These are phyloP conservation scores for Leucozona laternaria DNA, from an alignment of 2,888 invertebrate genomes.

Conservation along the genomic window DNA sequence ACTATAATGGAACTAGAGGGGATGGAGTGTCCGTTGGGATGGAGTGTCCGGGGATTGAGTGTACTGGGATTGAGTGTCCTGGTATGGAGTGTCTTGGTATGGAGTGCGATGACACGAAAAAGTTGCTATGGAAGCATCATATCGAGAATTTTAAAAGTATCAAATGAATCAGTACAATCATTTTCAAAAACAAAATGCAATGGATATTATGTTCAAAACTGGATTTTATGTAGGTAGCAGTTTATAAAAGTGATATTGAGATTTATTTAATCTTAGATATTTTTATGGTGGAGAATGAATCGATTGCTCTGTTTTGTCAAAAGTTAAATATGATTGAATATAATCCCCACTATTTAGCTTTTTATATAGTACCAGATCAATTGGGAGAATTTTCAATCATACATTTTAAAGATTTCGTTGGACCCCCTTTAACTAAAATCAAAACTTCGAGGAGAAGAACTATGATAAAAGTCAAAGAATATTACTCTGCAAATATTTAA, in stretches of 20 bases:
- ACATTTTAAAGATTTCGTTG: constrained; percentile 3
- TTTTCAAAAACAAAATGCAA: constrained; percentile 14
- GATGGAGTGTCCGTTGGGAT: too few species aligned
- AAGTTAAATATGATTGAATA: constrained; percentile 9
- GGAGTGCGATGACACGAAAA: too few species aligned
- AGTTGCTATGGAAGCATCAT: constrained; percentile 6
- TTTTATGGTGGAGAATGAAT: neutral
- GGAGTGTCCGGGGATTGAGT: too few species aligned
- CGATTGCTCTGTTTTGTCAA: constrained; percentile 8
- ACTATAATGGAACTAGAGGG: too few species aligned
- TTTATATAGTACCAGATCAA: neutral
- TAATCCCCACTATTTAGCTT: neutral
- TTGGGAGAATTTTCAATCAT: constrained; percentile 10
- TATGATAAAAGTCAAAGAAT: constrained; percentile 16
- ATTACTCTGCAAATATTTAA: neutral
- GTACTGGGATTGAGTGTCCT: too few species aligned
- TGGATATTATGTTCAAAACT: constrained; percentile 10
- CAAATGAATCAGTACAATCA: neutral
- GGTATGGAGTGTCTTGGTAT: too few species aligned
- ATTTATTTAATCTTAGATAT: constrained; percentile 6
- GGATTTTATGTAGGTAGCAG: constrained; percentile 8
- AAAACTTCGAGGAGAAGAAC: constrained; percentile 11
- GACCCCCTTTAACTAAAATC: too few species aligned
- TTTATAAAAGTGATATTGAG: constrained; percentile 13
- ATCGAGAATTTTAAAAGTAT: neutral